Evolutionary conservation across 2,797 vertebrate genomes (phyloP).

Genomic region (Lophotriccus pileatus): DNA sequence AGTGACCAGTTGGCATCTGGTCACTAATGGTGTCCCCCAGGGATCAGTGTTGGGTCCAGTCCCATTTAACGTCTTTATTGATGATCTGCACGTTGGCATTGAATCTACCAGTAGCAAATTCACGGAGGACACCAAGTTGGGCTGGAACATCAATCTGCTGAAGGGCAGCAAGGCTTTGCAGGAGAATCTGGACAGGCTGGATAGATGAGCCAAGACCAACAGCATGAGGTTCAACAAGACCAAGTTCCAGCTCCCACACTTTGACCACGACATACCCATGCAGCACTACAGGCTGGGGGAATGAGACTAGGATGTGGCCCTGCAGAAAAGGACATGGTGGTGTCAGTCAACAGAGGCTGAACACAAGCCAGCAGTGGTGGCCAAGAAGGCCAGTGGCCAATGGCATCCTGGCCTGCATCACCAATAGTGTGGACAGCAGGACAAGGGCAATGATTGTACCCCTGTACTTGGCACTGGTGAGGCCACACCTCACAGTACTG

Average conservation of each 20-base stretch:
- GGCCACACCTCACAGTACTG: neutral
- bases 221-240: neutral
- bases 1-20: neutral
- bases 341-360: neutral
- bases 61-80: neutral
- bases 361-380: neutral
- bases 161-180: neutral
- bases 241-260: neutral
- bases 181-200: neutral
- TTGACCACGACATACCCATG: too few relatives aligned
- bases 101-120: neutral
- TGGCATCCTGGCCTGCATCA: neutral
- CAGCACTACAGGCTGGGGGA: accelerated
- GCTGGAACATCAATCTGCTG: neutral
- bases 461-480: neutral
- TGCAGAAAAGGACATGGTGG: neutral
- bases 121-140: neutral
- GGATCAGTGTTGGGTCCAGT: neutral
- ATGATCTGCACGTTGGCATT: neutral
- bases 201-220: neutral
- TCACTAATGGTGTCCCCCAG: neutral
- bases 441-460: neutral
- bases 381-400: neutral
- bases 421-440: neutral
- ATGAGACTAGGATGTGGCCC: neutral